These are phyloP conservation scores for Pseudolaguvia tuberculata DNA, from an alignment of 2,113 vertebrate genomes.

Conservation along the genomic window DNA sequence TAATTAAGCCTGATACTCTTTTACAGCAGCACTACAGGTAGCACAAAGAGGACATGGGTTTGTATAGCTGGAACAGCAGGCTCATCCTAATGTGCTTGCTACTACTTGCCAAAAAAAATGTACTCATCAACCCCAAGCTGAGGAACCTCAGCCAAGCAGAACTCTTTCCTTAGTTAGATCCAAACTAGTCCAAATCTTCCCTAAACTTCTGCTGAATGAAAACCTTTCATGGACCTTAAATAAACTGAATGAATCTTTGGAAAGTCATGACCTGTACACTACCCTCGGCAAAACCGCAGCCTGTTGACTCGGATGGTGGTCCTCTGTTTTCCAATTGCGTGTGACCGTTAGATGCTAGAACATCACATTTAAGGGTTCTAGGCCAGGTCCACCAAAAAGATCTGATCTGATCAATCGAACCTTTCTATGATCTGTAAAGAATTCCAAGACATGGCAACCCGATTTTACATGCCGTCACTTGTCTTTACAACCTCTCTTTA, in stretches of 20 bases:
- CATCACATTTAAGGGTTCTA: constrained; percentile 7
- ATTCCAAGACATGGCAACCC: constrained; percentile 5
- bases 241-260: constrained; percentile 57
- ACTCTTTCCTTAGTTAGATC: constrained; percentile 26
- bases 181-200: constrained; percentile 44
- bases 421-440: background rate
- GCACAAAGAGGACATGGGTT: background rate
- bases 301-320: constrained; percentile 55
- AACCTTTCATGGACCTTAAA: constrained; percentile 52
- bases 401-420: background rate
- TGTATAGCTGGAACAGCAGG: constrained; percentile 21
- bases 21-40: constrained; percentile 28
- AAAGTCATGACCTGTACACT: constrained; percentile 31
- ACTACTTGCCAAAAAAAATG: constrained; percentile 45
- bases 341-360: constrained; percentile 34
- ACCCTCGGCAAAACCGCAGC: constrained; percentile 54
- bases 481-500: constrained; percentile 26
- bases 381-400: constrained; percentile 38
- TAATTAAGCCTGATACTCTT: constrained; percentile 52
- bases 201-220: constrained; percentile 29
- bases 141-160: constrained; percentile 47
- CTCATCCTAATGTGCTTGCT: constrained; percentile 9
- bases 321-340: constrained; percentile 67
- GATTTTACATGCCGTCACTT: constrained; percentile 31
- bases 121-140: constrained; percentile 60